These are phyloP conservation scores for Morus bassanus DNA, from an alignment of 2,797 vertebrate species.

Conservation along the genomic window DNA sequence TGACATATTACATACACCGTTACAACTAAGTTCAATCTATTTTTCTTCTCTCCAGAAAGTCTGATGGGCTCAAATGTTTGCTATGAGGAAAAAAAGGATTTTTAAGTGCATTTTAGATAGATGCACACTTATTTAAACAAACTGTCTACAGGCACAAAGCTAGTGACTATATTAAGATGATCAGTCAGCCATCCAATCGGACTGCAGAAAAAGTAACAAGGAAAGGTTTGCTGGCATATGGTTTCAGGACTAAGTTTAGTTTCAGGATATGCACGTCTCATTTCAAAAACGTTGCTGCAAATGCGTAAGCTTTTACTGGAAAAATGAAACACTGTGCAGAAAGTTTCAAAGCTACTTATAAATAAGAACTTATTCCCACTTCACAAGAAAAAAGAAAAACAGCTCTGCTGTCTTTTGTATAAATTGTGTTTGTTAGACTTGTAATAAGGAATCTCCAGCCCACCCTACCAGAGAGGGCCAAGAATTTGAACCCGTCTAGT, in stretches of 20 bases:
- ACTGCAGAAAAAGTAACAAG: not conserved
- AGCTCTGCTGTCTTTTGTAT: not conserved
- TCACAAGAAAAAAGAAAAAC: not conserved
- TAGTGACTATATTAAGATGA: not conserved
- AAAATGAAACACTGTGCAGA: not conserved
- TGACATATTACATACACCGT: not conserved
- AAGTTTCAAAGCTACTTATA: not conserved
- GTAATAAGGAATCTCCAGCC: not conserved
- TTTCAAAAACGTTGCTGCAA: not conserved
- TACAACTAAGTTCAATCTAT: not conserved
- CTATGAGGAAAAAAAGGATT: not conserved
- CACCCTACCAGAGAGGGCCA: not conserved
- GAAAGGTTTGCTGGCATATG: not conserved
- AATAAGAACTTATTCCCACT: not conserved
- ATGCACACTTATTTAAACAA: not conserved
- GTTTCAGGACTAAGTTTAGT: not conserved
- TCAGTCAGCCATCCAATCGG: not conserved
- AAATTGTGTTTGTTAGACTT: not conserved
- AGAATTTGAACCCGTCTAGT: not conserved
- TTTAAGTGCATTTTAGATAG: not conserved
- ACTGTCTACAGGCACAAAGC: not conserved
- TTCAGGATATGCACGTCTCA: not conserved
- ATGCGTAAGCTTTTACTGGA: not conserved
- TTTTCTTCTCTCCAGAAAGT: not conserved
- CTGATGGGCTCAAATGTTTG: not conserved